These are phyloP conservation scores for Aspidiotus destructor DNA, from an alignment of 2,888 invertebrate species.

Conservation along the genomic window DNA sequence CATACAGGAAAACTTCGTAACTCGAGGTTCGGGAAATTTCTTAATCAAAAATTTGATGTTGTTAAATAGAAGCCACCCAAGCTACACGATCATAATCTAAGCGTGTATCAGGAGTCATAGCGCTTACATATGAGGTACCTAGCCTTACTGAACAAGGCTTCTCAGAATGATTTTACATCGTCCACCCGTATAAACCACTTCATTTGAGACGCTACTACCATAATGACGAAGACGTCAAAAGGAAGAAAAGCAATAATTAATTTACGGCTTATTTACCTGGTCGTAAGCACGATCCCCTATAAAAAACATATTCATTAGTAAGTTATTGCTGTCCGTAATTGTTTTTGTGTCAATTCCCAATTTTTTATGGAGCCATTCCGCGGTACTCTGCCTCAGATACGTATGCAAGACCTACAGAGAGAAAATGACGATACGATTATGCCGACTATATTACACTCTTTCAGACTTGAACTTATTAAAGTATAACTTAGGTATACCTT, in stretches of 20 bases:
- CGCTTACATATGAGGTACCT: too few species aligned
- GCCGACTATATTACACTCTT: background rate
- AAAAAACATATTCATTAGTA: constrained; percentile 69
- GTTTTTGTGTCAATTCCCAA: constrained; percentile 42
- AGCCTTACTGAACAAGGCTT: too few species aligned
- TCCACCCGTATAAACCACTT: too few species aligned
- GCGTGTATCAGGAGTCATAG: too few species aligned
- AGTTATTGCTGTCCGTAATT: constrained; percentile 42
- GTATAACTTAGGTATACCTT: constrained; percentile 37
- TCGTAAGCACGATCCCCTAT: constrained; percentile 66
- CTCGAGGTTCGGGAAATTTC: background rate
- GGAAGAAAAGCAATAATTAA: too few species aligned
- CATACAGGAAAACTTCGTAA: background rate
- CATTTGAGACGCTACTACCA: too few species aligned
- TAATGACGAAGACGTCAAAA: too few species aligned
- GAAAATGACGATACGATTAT: too few species aligned
- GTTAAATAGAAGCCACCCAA: too few species aligned
- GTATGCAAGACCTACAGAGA: constrained; percentile 54
- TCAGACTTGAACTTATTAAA: background rate
- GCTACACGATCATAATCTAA: too few species aligned
- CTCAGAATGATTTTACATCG: too few species aligned
- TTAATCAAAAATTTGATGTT: background rate
- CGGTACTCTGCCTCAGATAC: constrained; percentile 55
- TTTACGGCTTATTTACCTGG: constrained; percentile 49
- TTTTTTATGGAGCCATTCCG: constrained; percentile 53